Base-by-base conservation (phyloP, 2,888 invertebrate genomes). In the Gymnocheta viridis region DNA sequence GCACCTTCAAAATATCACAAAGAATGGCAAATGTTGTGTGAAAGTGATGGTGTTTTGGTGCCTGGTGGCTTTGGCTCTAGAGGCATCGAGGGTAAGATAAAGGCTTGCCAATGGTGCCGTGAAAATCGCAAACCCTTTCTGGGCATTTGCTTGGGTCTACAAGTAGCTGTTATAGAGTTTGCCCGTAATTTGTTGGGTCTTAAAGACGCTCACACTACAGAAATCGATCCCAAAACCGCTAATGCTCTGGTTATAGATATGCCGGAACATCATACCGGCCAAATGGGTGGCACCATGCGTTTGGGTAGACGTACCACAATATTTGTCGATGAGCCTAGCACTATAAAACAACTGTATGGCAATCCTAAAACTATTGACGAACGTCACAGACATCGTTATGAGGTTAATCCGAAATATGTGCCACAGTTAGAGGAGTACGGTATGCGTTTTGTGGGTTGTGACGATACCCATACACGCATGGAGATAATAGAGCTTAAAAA, bases 31-130 rank as follows among this genome's bases (percentile, higher is more conserved):
- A 94, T 95, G 87, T 93, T 99, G 2, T 98, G 98, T 89, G 95
- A 95, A 88, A 95, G 96, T 93, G 95, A 97, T 91, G 99, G 98
- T 35, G 95, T 99, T 0, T 94, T 99, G 86, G 98, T 99, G 0
- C 99, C 99, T 3, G 99, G 99, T 78, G 99, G 99, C 12, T 99
- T 99, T 91, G 99, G 99, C 0, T 95, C 95, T 86, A 94, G 99
- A 74, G 99, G 99, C 5, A 95, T 98, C 89, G 98, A 98, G 91
- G 99, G 99, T 0, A 99, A 98, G 93, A 97, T 99, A 64, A 95
- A 95, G 82, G 99, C 99, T 0, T 96, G 97, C 87, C 94, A 96
- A 88, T 99, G 98, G 97, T 98, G 99, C 82, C 94, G 99, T 47
- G 95, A 94, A 88, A 98, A 96, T 66, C 94, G 96, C 62, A 97